phyloP scores from a whole-genome alignment of 1,140 invertebrate genomes.

The Geopemphigus sp. region DNA sequence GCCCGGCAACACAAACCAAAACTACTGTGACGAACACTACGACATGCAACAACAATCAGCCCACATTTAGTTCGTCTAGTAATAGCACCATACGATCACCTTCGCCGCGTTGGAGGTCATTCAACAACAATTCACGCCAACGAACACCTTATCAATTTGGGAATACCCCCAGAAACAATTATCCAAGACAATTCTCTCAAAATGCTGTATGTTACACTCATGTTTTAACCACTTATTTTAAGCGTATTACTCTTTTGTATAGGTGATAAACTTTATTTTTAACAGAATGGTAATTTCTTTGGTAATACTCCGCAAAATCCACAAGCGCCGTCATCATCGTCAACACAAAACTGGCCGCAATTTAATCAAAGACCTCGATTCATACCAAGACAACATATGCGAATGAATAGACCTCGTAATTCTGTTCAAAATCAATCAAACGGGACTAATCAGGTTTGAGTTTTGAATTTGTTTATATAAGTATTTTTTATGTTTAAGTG shows the following conservation, averaged over 20 bases:
- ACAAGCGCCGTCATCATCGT: conserved; percentile 17
- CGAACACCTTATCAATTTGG: conserved; percentile 34
- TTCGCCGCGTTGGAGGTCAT: conserved; percentile 18
- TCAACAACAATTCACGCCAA: conserved; percentile 11
- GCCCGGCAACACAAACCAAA: neutral
- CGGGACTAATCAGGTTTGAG: conserved; percentile 29
- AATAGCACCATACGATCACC: conserved; percentile 33
- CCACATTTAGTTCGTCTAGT: conserved; percentile 18
- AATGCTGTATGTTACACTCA: conserved; percentile 16
- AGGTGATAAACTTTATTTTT: neutral
- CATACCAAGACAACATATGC: conserved; percentile 37
- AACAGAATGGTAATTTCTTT: conserved; percentile 40
- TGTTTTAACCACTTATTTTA: neutral
- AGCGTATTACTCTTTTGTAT: too few relatives aligned
- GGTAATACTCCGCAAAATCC: conserved; percentile 28
- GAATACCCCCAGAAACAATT: conserved; percentile 32
- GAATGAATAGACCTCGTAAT: conserved; percentile 41
- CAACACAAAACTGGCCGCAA: conserved; percentile 36
- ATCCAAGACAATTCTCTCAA: conserved; percentile 35
- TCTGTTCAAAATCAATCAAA: conserved; percentile 46
- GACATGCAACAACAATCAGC: neutral
- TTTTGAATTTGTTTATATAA: neutral
- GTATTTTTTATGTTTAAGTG: too few relatives aligned
- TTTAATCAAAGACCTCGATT: conserved; percentile 39
- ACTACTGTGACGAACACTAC: conserved; percentile 21